phyloP scores from a whole-genome alignment of 30 jellyfish, hydroid and myxozoan species.

The Calvadosia cruxmelitensis region DNA sequence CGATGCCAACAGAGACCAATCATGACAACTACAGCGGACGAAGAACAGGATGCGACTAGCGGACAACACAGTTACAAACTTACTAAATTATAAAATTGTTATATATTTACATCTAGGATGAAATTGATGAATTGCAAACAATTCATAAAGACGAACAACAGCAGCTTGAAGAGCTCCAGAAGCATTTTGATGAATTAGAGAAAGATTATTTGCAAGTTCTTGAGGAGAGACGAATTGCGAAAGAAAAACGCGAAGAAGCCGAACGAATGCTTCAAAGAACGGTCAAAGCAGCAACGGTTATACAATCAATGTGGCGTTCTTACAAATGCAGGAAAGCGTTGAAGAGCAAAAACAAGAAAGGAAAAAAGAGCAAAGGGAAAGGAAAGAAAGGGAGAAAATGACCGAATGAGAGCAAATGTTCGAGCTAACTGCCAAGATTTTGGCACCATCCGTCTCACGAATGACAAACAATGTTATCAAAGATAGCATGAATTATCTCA shows the following conservation, averaged over 20 bases:
- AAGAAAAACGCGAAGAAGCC: constrained; percentile 76
- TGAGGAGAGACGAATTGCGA: constrained; percentile 78
- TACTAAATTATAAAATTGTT: not conserved
- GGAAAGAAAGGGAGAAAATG: constrained; percentile 28
- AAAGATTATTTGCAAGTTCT: constrained; percentile 51
- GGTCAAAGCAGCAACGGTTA: constrained; percentile 83
- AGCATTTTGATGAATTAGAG: constrained; percentile 57
- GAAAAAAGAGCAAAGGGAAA: constrained; percentile 52
- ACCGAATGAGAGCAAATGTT: too few relatives aligned
- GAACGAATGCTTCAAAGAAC: constrained; percentile 58
- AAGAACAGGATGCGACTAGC: too few relatives aligned
- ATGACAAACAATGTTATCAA: too few relatives aligned
- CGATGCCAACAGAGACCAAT: too few relatives aligned
- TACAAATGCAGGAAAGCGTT: constrained; percentile 75
- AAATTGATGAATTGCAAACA: constrained; percentile 53
- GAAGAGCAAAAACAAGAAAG: constrained; percentile 65
- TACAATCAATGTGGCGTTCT: constrained; percentile 91
- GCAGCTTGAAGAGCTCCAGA: constrained; percentile 62
- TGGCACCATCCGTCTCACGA: too few relatives aligned
- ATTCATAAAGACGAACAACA: constrained; percentile 75
- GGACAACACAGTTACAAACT: too few relatives aligned
- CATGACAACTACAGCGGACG: too few relatives aligned
- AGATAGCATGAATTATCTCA: too few relatives aligned
- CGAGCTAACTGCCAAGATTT: too few relatives aligned
- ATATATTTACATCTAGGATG: constrained; percentile 51